phyloP scores from a whole-genome alignment of 2,113 vertebrate genomes.

The Orycteropus afer region DNA sequence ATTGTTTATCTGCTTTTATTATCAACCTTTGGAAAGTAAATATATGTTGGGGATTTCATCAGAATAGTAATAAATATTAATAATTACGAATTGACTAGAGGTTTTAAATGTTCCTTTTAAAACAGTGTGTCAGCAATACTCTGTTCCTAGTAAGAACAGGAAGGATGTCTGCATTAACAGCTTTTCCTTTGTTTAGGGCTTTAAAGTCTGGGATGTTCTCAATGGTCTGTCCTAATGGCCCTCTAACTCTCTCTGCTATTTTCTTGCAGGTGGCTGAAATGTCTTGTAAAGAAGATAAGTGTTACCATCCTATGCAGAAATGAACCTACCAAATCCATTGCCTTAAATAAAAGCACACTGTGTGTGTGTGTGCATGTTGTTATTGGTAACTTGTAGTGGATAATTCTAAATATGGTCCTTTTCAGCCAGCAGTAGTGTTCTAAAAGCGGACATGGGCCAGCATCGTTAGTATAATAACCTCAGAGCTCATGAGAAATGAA shows the following conservation, averaged over 20 bases:
- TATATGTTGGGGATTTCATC: conserved; percentile 74
- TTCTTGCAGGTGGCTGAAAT: conserved; percentile 66
- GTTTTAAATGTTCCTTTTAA: conserved; percentile 83
- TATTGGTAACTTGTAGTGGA: not conserved
- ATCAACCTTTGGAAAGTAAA: conserved; percentile 78
- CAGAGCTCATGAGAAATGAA: not conserved
- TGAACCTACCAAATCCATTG: conserved; percentile 5
- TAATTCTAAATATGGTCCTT: not conserved
- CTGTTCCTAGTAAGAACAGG: conserved; percentile 48
- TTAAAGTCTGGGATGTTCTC: conserved; percentile 72
- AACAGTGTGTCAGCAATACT: conserved; percentile 79
- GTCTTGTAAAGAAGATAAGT: conserved; percentile 77
- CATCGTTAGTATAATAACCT: fast-evolving
- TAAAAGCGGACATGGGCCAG: not conserved
- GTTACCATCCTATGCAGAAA: conserved; percentile 42
- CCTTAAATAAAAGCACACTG: conserved; percentile 44
- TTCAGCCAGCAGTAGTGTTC: not conserved
- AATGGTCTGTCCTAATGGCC: conserved; percentile 74
- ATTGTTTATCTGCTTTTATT: conserved; percentile 77
- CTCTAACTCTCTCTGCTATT: conserved; percentile 69
- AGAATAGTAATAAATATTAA: conserved; percentile 86
- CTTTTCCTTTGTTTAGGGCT: conserved; percentile 55
- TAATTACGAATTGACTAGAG: conserved; percentile 79
- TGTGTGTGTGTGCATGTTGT: no score
- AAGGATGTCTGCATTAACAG: conserved; percentile 65